A percentile compares a stretch with the other conserved stretches of the same genome.
phyloP scores from a whole-genome alignment of 2,888 invertebrate species.

The Molorchus minor region DNA sequence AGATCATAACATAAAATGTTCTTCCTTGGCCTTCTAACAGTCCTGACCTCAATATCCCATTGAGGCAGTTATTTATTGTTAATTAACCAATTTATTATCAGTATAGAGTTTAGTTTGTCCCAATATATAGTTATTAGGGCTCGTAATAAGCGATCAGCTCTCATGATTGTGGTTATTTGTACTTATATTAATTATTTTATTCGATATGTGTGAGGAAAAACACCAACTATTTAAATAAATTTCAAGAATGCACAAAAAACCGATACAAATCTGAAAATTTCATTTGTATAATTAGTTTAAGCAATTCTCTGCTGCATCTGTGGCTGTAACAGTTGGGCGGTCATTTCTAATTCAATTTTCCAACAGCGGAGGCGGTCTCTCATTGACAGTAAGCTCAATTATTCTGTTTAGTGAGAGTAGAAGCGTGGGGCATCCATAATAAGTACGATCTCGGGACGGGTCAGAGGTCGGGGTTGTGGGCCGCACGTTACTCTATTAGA shows the following conservation, averaged over 20 bases:
- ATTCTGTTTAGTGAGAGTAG: slow-evolving; percentile 27
- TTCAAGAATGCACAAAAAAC: background rate
- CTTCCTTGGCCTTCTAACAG: no score
- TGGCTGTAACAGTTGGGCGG: slow-evolving; percentile 33
- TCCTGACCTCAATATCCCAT: no score
- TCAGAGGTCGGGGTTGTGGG: background rate
- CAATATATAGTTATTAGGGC: no score
- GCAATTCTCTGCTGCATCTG: slow-evolving; percentile 33
- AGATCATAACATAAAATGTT: no score
- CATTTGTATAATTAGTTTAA: slow-evolving; percentile 5
- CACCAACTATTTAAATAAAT: no score
- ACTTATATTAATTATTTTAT: no score
- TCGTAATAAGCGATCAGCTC: no score
- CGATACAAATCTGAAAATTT: slow-evolving; percentile 1
- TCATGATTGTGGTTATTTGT: no score
- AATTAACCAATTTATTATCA: no score
- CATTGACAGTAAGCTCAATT: slow-evolving; percentile 43
- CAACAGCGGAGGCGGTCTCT: slow-evolving; percentile 32
- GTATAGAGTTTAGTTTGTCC: no score
- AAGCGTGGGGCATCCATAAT: slow-evolving; percentile 14
- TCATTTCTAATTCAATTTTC: slow-evolving; percentile 41
- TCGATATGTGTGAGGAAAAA: no score
- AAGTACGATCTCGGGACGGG: background rate
- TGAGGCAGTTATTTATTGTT: no score
- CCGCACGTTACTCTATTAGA: slow-evolving; percentile 11